Conservation (phyloP, 2,797 vertebrate genomes). For the Tarsius wallacei region DNA sequence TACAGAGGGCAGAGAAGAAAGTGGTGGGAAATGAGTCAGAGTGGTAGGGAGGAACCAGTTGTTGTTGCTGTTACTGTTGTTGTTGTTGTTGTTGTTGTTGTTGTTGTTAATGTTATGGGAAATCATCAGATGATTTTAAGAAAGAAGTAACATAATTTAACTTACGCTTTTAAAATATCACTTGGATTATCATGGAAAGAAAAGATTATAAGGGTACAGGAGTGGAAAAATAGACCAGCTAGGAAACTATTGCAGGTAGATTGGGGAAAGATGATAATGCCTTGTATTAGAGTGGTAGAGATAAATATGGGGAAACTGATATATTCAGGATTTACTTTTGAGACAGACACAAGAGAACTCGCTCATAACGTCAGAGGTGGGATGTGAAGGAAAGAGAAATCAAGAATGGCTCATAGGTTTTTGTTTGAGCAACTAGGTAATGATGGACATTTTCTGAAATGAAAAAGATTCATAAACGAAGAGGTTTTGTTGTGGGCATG, state of each 20-base stretch:
- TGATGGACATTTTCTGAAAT: neutral
- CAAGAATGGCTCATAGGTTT: neutral
- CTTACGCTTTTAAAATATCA: slow-evolving; percentile 12
- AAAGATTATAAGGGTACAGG: neutral
- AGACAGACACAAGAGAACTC: slow-evolving; percentile 29
- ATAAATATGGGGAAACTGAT: neutral
- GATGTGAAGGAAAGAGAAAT: neutral
- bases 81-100: neutral
- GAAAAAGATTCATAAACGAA: slow-evolving; percentile 16
- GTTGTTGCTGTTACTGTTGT: neutral
- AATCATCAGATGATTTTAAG: slow-evolving; percentile 4
- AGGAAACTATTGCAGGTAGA: slow-evolving; percentile 6
- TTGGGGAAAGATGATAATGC: neutral
- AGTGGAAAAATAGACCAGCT: neutral
- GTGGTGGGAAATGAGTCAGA: slow-evolving; percentile 34
- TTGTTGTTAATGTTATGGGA: neutral
- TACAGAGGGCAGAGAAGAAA: neutral
- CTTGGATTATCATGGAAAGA: neutral
- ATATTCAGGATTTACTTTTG: neutral
- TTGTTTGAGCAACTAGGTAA: neutral
- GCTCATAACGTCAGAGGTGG: neutral
- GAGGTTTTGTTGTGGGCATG: neutral
- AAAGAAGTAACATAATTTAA: slow-evolving; percentile 19
- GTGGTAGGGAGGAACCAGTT: neutral
- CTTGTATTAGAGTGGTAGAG: neutral